Evolutionary conservation across 2,113 vertebrate species (phyloP), one percentile per base, ranked within the genome.

Genomic region (Falcunculus frontatus): DNA sequence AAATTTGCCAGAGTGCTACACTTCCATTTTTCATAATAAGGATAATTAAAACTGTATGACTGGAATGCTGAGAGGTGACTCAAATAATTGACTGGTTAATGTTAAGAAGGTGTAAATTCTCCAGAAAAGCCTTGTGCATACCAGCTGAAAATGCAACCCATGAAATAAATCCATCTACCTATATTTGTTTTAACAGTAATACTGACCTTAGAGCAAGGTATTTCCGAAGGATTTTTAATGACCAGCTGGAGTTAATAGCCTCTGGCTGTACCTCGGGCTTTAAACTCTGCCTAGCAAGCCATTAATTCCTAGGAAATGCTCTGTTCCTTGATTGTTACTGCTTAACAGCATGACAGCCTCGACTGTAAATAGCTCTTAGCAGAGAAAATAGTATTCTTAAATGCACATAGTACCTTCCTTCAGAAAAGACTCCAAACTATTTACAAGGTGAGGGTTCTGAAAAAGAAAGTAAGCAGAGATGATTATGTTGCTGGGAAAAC

Each of bases 151-250:
- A 84, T 80, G 50, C 84, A 80, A 73, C 37, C 49, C 68, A 64
- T 41, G 85, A 96, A 95, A 95, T 92, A 97, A 90, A 96, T 85
- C 83, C 91, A 92, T 93, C 62, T 96, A 69, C 92, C 76, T 95
- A 64, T 81, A 89, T 96, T 95, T 96, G 81, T 92, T 93, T 84
- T 94, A 91, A 91, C 94, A 89, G 86, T 91, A 91, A 93, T 94
- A 95, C 81, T 55, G 87, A 94, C 91, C 78, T 79, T 90, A 63
- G 81, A 87, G 55, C 67, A 87, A 94, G 91, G 69, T 78, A 96
- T 96, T 97, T 97, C 95, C 32, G 16, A 96, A 91, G 83, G 87
- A 91, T 93, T 96, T 96, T 96, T 97, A 97, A 96, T 93, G 95
- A 95, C 87, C 82, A 92, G 88, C 67, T 97, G 95, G 90, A 93